Conservation (phyloP, 2,797 vertebrate species). For the Pipistrellus pipistrellus region DNA sequence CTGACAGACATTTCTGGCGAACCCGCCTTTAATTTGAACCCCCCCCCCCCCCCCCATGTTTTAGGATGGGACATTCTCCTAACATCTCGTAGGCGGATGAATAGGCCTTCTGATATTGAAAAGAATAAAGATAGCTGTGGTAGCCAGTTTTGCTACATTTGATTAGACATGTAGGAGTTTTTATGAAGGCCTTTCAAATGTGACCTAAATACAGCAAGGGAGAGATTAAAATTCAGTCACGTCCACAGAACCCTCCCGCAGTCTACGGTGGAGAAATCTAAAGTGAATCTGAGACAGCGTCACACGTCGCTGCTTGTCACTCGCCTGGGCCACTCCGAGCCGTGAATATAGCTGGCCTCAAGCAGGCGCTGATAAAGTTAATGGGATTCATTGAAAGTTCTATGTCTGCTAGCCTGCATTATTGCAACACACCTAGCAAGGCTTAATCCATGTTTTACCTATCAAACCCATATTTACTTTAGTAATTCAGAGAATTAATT, state of each 20-base stretch:
- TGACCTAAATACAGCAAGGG: not conserved
- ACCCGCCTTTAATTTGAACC: not conserved
- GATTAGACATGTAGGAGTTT: not conserved
- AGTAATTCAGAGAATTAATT: not conserved
- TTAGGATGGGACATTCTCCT: not conserved
- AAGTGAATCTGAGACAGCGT: constrained; percentile 30
- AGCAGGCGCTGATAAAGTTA: constrained; percentile 24
- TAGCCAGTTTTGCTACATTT: not conserved
- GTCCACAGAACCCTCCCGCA: not conserved
- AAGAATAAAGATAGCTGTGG: not conserved
- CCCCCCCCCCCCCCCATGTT: not conserved
- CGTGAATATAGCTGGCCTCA: not conserved
- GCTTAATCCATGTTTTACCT: not conserved
- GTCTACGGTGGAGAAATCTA: not conserved
- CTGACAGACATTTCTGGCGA: not conserved
- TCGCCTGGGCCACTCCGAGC: not conserved
- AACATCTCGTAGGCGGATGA: not conserved
- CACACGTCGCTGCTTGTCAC: not conserved
- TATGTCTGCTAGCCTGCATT: not conserved
- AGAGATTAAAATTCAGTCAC: not conserved
- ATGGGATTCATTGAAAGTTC: constrained; percentile 24
- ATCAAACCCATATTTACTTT: not conserved
- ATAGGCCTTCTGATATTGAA: not conserved
- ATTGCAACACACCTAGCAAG: not conserved
- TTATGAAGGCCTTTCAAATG: not conserved